A percentile compares a stretch with the other conserved stretches of the same genome.
These are phyloP conservation scores for Sesia apiformis DNA, from an alignment of 2,888 invertebrate species.

Conservation along the genomic window DNA sequence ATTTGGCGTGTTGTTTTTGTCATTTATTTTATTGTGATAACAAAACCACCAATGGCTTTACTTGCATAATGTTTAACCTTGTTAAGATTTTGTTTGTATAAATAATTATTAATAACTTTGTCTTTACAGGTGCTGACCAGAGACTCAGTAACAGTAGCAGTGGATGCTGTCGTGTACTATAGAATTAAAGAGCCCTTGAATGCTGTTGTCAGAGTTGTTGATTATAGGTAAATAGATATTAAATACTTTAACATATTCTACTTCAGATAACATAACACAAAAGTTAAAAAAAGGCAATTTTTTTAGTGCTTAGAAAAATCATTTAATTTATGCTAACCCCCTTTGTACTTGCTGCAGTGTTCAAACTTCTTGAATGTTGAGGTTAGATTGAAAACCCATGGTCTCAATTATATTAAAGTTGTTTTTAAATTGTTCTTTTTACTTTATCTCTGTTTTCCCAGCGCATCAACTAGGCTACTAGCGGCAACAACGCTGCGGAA, in stretches of 20 bases:
- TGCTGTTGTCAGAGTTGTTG: constrained; percentile 83
- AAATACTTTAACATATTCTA: too few species aligned
- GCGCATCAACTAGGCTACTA: constrained; percentile 86
- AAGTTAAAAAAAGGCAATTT: too few species aligned
- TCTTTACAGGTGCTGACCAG: constrained; percentile 85
- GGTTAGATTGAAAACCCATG: not conserved
- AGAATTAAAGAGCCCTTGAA: constrained; percentile 85
- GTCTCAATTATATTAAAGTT: not conserved
- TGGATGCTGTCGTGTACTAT: constrained; percentile 92
- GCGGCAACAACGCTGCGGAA: constrained; percentile 91
- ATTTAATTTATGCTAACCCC: not conserved
- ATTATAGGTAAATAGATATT: constrained; percentile 75
- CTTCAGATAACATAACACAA: too few species aligned
- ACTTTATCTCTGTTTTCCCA: constrained; percentile 33
- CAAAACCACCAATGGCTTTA: too few species aligned
- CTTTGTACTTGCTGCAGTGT: constrained; percentile 1
- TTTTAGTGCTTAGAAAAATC: too few species aligned
- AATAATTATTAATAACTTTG: not conserved
- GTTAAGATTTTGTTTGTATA: not conserved
- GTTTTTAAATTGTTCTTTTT: not conserved
- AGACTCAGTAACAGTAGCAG: constrained; percentile 95
- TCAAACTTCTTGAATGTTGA: not conserved
- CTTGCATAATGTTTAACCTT: too few species aligned
- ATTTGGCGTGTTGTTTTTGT: too few species aligned
- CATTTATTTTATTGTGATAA: too few species aligned